phyloP scores from a whole-genome alignment of 2,797 vertebrate species.

The Sciaenops ocellatus region DNA sequence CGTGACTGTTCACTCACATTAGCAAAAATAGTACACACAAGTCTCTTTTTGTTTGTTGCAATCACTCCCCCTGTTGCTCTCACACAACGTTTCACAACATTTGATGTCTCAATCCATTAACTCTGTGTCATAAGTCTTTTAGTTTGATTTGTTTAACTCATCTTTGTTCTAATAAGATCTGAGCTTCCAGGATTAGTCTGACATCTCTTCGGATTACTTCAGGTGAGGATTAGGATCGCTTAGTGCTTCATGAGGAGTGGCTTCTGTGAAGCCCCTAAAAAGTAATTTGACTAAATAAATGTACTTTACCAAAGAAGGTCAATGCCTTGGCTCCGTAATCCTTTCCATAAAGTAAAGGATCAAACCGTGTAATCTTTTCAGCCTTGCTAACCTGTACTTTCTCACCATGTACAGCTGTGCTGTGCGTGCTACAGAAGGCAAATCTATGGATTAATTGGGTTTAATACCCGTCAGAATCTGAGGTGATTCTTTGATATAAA shows the following conservation, averaged over 20 bases:
- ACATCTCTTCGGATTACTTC: slow-evolving; percentile 29
- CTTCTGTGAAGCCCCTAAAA: slow-evolving; percentile 18
- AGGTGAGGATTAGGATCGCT: slow-evolving; percentile 42
- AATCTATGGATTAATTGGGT: slow-evolving; percentile 37
- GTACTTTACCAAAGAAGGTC: slow-evolving; percentile 34
- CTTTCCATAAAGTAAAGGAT: slow-evolving; percentile 74
- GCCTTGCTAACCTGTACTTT: slow-evolving; percentile 59
- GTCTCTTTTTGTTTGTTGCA: slow-evolving; percentile 28
- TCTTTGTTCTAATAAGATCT: slow-evolving; percentile 1
- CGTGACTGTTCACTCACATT: neutral
- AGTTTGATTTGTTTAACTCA: neutral
- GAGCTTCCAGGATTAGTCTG: slow-evolving; percentile 15
- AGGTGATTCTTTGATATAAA: slow-evolving; percentile 12
- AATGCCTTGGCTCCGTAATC: slow-evolving; percentile 63
- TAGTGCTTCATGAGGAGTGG: slow-evolving; percentile 1
- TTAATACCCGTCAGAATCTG: slow-evolving; percentile 32
- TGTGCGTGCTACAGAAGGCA: slow-evolving; percentile 25
- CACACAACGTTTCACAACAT: slow-evolving; percentile 19
- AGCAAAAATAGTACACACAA: slow-evolving; percentile 7
- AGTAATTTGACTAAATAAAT: slow-evolving; percentile 52
- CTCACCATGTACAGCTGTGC: slow-evolving; percentile 13
- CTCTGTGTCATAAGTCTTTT: neutral
- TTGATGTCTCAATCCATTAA: neutral
- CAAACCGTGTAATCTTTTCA: slow-evolving; percentile 72
- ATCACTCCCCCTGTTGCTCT: slow-evolving; percentile 4